These are phyloP conservation scores for Tholera decimalis DNA, from an alignment of 2,888 invertebrate species.

Conservation along the genomic window DNA sequence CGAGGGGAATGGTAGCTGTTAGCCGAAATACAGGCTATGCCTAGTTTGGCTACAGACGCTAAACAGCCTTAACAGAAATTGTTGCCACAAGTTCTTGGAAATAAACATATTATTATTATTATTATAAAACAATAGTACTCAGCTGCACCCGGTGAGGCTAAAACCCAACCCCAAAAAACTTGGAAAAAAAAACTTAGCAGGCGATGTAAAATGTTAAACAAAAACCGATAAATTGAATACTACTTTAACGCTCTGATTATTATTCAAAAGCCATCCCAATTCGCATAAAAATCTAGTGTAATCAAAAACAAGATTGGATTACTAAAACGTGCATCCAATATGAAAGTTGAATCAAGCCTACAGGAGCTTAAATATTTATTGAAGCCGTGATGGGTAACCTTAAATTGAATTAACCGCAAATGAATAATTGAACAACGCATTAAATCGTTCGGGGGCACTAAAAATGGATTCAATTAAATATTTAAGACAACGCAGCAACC, in stretches of 20 bases:
- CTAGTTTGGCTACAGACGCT: too few relatives aligned
- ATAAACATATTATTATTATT: too few relatives aligned
- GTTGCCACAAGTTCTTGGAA: too few relatives aligned
- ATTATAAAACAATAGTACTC: too few relatives aligned
- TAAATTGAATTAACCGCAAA: constrained; percentile 49
- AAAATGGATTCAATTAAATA: constrained; percentile 50
- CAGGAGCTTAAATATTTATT: constrained; percentile 37
- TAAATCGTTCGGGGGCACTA: constrained; percentile 25
- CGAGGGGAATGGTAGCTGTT: too few relatives aligned
- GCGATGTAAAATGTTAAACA: neutral
- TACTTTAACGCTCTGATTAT: neutral
- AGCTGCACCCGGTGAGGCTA: too few relatives aligned
- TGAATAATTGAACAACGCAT: constrained; percentile 51
- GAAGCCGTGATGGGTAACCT: constrained; percentile 13
- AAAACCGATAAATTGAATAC: neutral
- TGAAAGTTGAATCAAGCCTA: constrained; percentile 28
- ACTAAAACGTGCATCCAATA: constrained; percentile 16
- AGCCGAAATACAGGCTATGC: too few relatives aligned
- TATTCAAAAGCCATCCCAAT: constrained; percentile 1
- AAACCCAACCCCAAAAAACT: too few relatives aligned
- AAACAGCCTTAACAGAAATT: too few relatives aligned
- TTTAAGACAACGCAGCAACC: constrained; percentile 39
- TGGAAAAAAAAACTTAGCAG: too few relatives aligned
- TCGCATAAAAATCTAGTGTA: constrained; percentile 10
- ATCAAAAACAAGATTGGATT: constrained; percentile 23